A percentile compares a stretch with the other conserved stretches of the same genome.
These are phyloP conservation scores for Aythya baeri DNA, from an alignment of 2,113 vertebrate species.

Conservation along the genomic window DNA sequence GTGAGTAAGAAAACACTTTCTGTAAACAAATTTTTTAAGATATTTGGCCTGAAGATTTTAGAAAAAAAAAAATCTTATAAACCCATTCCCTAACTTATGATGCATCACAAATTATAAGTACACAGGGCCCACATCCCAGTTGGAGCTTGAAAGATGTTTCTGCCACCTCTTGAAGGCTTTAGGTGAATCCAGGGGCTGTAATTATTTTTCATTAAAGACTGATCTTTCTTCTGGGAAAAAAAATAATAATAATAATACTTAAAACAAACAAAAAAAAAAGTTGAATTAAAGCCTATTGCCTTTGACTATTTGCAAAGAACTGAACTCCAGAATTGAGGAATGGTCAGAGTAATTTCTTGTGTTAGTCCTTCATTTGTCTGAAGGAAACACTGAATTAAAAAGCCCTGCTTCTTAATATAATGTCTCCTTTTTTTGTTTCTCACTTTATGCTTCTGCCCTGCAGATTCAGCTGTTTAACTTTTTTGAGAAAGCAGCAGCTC, in stretches of 20 bases:
- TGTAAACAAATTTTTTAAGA: not conserved
- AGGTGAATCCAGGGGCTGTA: not conserved
- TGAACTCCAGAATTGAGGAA: rapidly evolving
- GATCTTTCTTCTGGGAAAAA: not conserved
- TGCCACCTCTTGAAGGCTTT: not conserved
- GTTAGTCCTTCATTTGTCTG: not conserved
- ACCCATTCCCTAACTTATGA: rapidly evolving
- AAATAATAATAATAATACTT: not conserved
- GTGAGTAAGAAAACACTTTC: slow-evolving; percentile 41
- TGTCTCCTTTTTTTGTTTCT: not conserved
- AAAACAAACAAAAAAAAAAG: not conserved
- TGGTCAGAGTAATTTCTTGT: not conserved
- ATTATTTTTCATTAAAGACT: not conserved
- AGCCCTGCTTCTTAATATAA: not conserved
- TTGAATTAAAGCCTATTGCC: not conserved
- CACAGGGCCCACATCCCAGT: not conserved
- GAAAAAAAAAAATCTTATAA: rapidly evolving
- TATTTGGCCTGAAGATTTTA: not conserved
- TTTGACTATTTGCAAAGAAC: not conserved
- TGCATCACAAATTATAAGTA: not conserved
- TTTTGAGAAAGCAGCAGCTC: slow-evolving; percentile 74
- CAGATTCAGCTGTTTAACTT: slow-evolving; percentile 88
- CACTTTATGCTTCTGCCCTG: not conserved
- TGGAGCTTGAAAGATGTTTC: rapidly evolving
- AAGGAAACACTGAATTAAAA: not conserved